A percentile compares a stretch with the other conserved stretches of the same genome.
Conservation (phyloP, 2,113 vertebrate species). For the Amblyornis subalaris region DNA sequence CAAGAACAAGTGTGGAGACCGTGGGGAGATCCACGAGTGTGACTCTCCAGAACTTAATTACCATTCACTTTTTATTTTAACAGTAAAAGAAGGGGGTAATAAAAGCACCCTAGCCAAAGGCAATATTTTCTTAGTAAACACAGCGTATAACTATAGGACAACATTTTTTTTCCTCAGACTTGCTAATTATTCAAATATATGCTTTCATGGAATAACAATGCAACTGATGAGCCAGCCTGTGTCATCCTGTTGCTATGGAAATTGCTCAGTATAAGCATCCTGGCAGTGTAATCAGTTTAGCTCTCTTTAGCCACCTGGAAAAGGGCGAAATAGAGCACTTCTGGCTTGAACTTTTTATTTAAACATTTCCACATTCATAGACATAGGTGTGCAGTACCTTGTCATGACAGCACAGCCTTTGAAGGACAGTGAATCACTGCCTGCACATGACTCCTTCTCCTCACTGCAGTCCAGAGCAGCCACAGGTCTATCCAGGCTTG, state of each 20-base stretch:
- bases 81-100: not conserved
- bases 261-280: not conserved
- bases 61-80: not conserved
- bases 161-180: not conserved
- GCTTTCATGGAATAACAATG: not conserved
- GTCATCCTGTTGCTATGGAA: not conserved
- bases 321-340: not conserved
- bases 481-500: rapidly evolving
- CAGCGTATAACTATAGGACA: not conserved
- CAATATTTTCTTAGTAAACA: not conserved
- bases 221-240: not conserved
- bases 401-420: not conserved
- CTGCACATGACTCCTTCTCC: not conserved
- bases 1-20: not conserved
- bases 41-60: not conserved
- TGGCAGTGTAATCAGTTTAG: not conserved
- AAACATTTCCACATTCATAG: not conserved
- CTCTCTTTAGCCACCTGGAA: not conserved
- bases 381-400: not conserved
- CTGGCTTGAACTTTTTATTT: not conserved
- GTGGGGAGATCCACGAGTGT: not conserved
- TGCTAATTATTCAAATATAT: not conserved
- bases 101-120: not conserved
- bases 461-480: not conserved
- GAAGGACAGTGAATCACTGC: rapidly evolving